These are phyloP conservation scores for Numenius arquata DNA, from an alignment of 2,113 vertebrate species.

Conservation along the genomic window DNA sequence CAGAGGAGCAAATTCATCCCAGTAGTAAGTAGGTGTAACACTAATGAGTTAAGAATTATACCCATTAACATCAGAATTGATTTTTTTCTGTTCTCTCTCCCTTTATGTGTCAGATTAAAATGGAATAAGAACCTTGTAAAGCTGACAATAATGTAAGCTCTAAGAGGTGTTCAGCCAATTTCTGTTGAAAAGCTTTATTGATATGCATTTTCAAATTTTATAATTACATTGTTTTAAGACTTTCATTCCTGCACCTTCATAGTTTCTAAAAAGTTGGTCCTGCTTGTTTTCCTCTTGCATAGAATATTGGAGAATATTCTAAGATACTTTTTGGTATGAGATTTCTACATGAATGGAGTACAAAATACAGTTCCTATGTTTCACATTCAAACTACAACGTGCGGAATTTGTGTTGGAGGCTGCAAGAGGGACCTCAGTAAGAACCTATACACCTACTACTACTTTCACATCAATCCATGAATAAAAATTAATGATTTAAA, in stretches of 20 bases:
- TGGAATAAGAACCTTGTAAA: not conserved
- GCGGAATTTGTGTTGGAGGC: not conserved
- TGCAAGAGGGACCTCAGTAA: not conserved
- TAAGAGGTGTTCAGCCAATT: not conserved
- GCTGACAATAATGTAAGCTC: not conserved
- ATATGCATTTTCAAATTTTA: not conserved
- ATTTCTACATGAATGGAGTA: not conserved
- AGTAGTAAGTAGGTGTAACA: slow-evolving; percentile 18
- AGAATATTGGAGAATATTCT: not conserved
- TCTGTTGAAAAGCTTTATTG: not conserved
- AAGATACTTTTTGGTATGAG: not conserved
- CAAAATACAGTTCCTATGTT: not conserved
- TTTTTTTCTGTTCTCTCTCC: slow-evolving; percentile 33
- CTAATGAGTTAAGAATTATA: slow-evolving; percentile 42
- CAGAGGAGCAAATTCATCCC: slow-evolving; percentile 20
- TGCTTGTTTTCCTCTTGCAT: not conserved
- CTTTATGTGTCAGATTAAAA: slow-evolving; percentile 32
- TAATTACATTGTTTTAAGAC: not conserved
- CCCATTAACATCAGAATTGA: slow-evolving; percentile 38
- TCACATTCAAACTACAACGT: not conserved
- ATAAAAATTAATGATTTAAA: not conserved
- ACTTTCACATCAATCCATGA: not conserved
- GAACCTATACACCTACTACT: not conserved
- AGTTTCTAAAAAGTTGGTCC: not conserved
- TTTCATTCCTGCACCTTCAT: not conserved